Evolutionary conservation across 1,140 invertebrate species (phyloP), one percentile per base, ranked within the genome.

Genomic region (Rhynchophorus ferrugineus): DNA sequence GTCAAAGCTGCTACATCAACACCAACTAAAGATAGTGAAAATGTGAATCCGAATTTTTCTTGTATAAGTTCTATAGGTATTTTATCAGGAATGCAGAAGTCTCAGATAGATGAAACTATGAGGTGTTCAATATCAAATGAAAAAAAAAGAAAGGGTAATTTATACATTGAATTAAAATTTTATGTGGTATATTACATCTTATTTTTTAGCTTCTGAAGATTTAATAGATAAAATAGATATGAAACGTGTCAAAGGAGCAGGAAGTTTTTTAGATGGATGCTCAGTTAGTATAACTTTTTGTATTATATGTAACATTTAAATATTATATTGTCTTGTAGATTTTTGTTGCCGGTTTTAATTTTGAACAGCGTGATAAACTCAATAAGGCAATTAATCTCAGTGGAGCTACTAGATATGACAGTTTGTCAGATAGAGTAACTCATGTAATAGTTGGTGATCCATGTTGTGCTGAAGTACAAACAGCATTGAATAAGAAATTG

Each of bases 191-290:
- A 29, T 29, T 29, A 29, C 11, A 8, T 8, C 33, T n/a, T n/a
- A n/a, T 29, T 39, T 43, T 13, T 45, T 44, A 33, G 44, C 44
- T 29, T 43, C 44, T 7, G 53, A 49, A 19, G 46, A 61, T 39
- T 52, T 75, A 13, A 59, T 82, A 6, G 73, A 78, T 19, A 70
- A 68, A 33, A 74, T 88, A 11, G 77, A 82, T 57, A 72, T 85
- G 49, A 77, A 74, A 37, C 65, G 76, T 52, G 81, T 81, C 2
- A 87, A 85, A 66, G 77, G 75, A 61, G 81, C 81, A 57, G 89
- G 88, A 33, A 70, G 78, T 37, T 90, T 90, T 65, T 78, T 93
- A 35, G 89, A 93, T 71, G 88, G 88, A 41, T 91, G 85, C 67
- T 84, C 83, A 68, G 82, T 88, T 65, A 79, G 70, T 79, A 48